Base-by-base conservation (phyloP, 2,888 invertebrate species). In the Chrysolina oricalcia region DNA sequence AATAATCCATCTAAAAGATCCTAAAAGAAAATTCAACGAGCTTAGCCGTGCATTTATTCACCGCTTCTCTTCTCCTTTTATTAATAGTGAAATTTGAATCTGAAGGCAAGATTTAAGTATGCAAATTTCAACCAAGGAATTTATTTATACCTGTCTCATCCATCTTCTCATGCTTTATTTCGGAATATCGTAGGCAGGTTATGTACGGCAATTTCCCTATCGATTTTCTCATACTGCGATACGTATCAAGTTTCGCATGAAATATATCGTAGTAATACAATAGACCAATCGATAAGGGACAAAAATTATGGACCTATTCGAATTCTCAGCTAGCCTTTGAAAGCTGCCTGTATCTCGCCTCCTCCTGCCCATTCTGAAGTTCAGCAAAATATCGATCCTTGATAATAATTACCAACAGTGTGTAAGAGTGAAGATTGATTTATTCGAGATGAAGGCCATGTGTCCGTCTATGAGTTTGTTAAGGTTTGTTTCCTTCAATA, bases 61-160 rank as follows among this genome's bases (percentile, higher is more conserved):
- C 27, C 27, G 59, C 59, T 59, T 59, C 35, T 35, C 8, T 17
- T 35, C 11, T 35, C 23, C 15, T 35, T 59, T 59, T 59, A 59
- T 59, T 35, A 59, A 59, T 27, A 27, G 17, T 35, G 59, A 59
- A 59, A 59, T 59, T 59, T 35, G n/a, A 59, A 59, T 59, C 35
- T 35, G 59, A 59, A 59, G 27, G 59, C 17, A 35, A 35, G 35
- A 59, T 59, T 59, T 35, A 23, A 23, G 35, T 27, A 59, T 59
- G 59, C 35, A 59, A 59, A 59, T 59, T 59, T 35, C 35, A 27
- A 3, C 59, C 27, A 59, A 35, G 35, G 23, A 59, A 59, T 59
- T 35, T 21, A 59, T 59, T 59, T 59, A 27, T 59, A 59, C 59
- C 59, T 59, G 59, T 35, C 59, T 59, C 59, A 59, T 59, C 59